Evolutionary conservation across 2,113 vertebrate genomes (phyloP).

Genomic region (Daubentonia madagascariensis): DNA sequence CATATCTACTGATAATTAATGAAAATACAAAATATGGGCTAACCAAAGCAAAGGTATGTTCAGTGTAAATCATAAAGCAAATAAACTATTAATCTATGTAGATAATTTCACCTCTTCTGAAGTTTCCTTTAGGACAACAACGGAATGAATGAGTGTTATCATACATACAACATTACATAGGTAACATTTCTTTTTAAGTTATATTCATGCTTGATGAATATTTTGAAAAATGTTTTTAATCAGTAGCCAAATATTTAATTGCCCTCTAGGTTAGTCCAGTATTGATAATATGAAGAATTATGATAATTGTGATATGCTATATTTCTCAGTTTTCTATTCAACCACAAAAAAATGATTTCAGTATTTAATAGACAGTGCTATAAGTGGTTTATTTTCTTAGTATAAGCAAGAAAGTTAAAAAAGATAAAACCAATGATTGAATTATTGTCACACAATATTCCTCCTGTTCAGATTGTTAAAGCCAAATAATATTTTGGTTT

Average conservation of each 20-base stretch:
- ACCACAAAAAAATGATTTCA: not conserved
- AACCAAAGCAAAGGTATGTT: not conserved
- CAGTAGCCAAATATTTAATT: not conserved
- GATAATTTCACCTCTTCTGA: not conserved
- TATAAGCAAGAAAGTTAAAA: not conserved
- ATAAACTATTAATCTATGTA: not conserved
- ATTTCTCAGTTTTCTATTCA: not conserved
- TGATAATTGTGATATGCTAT: not conserved
- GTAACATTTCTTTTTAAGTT: conserved; percentile 2
- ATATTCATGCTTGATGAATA: not conserved
- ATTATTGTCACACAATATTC: not conserved
- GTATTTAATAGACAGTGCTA: not conserved
- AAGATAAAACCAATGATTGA: not conserved
- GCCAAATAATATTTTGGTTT: not conserved
- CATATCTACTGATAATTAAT: not conserved
- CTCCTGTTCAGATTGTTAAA: not conserved
- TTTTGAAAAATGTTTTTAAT: not conserved
- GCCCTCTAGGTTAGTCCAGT: not conserved
- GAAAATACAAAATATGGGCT: not conserved
- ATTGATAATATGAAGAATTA: not conserved
- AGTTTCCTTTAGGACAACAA: not conserved
- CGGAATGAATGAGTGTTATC: not conserved
- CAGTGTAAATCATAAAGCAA: not conserved
- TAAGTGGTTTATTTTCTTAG: not conserved
- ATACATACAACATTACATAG: not conserved